These are phyloP conservation scores for Indicator maculatus DNA, from an alignment of 2,113 vertebrate genomes.

Conservation along the genomic window DNA sequence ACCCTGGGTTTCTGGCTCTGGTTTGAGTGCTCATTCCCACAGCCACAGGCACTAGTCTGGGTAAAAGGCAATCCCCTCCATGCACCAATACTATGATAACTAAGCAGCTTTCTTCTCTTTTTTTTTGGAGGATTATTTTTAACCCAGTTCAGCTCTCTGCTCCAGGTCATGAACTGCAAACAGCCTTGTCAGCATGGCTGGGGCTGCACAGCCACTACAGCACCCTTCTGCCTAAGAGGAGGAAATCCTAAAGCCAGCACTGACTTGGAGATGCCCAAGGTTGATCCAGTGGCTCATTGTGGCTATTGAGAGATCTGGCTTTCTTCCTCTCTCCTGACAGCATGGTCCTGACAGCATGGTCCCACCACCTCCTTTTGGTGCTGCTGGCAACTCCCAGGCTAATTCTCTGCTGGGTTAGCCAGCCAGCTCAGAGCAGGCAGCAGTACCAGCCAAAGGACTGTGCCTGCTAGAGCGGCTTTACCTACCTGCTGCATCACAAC, in stretches of 20 bases:
- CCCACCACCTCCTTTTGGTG: background rate
- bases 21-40: background rate
- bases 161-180: background rate
- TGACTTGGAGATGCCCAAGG: rapidly evolving
- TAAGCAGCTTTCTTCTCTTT: background rate
- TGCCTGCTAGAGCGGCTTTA: background rate
- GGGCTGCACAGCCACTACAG: background rate
- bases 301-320: background rate
- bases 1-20: background rate
- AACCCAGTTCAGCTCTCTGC: background rate
- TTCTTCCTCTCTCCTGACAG: rapidly evolving
- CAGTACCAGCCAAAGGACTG: background rate
- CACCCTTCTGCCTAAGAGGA: background rate
- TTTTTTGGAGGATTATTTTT: background rate
- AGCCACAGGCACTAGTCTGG: rapidly evolving
- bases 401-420: background rate
- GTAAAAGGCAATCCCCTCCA: background rate
- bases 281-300: rapidly evolving
- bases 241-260: background rate
- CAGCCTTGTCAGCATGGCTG: background rate
- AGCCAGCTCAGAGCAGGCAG: background rate
- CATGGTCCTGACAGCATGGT: rapidly evolving
- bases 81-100: background rate
- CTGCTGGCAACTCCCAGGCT: background rate
- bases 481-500: rapidly evolving